Percentiles rank a stretch among this genome's conserved stretches.
These are phyloP conservation scores for Ginglymostoma cirratum DNA, from an alignment of 2,113 vertebrate species.

Conservation along the genomic window DNA sequence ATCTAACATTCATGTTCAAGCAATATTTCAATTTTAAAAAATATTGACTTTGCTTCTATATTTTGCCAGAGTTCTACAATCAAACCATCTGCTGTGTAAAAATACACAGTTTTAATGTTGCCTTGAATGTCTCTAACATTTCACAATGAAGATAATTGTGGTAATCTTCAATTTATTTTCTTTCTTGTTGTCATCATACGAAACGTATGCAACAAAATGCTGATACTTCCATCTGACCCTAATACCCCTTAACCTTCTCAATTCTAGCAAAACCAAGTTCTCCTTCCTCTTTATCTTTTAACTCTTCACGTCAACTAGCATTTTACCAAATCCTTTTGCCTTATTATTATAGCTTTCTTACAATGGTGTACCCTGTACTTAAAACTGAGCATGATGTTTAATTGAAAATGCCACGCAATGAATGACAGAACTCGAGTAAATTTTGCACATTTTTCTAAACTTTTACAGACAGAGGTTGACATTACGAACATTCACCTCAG, in stretches of 20 bases:
- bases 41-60: neutral
- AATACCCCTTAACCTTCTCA: neutral
- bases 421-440: no score
- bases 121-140: no score
- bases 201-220: neutral
- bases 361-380: neutral
- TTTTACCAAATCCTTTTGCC: neutral
- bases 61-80: conserved; percentile 8
- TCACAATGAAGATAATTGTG: no score
- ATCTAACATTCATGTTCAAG: neutral
- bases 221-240: neutral
- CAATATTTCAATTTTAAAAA: neutral
- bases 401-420: no score
- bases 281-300: neutral
- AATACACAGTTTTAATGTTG: neutral
- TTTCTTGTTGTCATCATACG: neutral
- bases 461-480: no score
- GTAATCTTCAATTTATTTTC: neutral
- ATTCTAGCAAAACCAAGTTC: neutral
- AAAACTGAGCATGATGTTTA: neutral
- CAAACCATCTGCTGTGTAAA: neutral
- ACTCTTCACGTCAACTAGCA: neutral
- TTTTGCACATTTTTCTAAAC: no score
- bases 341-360: neutral
- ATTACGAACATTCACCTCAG: no score